Evolutionary conservation across 2,797 vertebrate genomes (phyloP), one percentile per base, ranked within the genome.

Genomic region (Acrossocheilus fasciatus): DNA sequence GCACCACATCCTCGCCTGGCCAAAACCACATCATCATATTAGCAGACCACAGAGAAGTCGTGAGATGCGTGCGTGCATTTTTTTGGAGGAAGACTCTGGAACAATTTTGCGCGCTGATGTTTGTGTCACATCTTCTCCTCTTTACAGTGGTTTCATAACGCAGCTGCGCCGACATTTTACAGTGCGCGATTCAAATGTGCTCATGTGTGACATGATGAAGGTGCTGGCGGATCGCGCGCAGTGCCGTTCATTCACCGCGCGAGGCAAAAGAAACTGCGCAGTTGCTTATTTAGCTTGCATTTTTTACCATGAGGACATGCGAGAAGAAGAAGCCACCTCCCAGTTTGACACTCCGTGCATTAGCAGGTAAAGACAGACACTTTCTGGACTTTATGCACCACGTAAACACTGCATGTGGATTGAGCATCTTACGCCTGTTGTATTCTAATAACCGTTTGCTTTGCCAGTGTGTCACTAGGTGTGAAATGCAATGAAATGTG

Each of bases 221-320:
- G 14, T 52, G 43, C 73, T 52, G 81, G 36, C 10, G 68, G 50
- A 73, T 54, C 45, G 66, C 80, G 80, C 47, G 36, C 45, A 17
- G 88, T 85, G 91, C 91, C 92, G 93, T 93, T 94, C 94, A 94
- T 93, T 90, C 87, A 64, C 66, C 82, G 87, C 85, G 83, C 68
- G 81, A 90, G 87, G 84, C 91, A 88, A 93, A 91, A 92, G 89
- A 92, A 92, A 87, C 88, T 86, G 89, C 89, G 90, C 85, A 91
- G 91, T 92, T 90, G 86, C 91, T 18, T 92, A 91, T 91, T 86
- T 80, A 73, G 72, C 77, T 20, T 26, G 47, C 64, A 72, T 92
- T 90, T 90, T 91, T 74, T 85, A 88, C 91, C 83, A 78, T 84
- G 72, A 84, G 83, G 78, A 87, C 84, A 77, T 86, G 66, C 89